Percentiles rank a stretch among this genome's conserved stretches.
phyloP scores from a whole-genome alignment of 2,797 vertebrate genomes.

The Ceyx erithaca region DNA sequence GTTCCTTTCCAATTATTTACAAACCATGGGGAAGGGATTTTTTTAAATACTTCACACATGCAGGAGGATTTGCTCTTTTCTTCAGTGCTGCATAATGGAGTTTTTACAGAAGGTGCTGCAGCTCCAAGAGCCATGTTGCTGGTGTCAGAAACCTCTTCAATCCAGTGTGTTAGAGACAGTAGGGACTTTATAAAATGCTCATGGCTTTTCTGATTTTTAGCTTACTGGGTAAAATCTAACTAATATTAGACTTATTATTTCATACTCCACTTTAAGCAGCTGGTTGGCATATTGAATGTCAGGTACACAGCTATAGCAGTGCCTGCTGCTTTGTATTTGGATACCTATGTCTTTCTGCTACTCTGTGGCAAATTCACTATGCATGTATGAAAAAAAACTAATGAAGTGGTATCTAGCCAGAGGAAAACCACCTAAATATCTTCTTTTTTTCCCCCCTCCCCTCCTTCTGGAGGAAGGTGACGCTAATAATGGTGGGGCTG shows the following conservation, averaged over 20 bases:
- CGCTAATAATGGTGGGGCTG: slow-evolving; percentile 84
- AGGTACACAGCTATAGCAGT: background rate
- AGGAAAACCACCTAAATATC: background rate
- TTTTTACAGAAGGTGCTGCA: background rate
- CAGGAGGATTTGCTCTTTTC: background rate
- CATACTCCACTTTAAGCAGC: background rate
- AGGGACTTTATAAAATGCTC: background rate
- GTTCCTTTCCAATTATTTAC: background rate
- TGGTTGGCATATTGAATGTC: background rate
- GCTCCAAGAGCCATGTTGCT: background rate
- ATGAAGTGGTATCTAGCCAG: background rate
- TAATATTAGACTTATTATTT: background rate
- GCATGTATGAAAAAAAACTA: background rate
- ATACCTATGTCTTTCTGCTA: background rate
- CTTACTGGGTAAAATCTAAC: background rate
- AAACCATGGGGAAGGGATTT: background rate
- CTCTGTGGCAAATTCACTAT: background rate
- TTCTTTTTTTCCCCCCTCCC: background rate
- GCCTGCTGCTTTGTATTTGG: background rate
- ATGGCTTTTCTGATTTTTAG: background rate
- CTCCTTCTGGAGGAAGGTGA: slow-evolving; percentile 80
- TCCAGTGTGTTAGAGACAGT: background rate
- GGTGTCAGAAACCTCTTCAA: no score
- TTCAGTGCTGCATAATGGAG: background rate
- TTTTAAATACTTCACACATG: background rate